Evolutionary conservation across 1,140 invertebrate species (phyloP).

Genomic region (Trachelipus rathkii): DNA sequence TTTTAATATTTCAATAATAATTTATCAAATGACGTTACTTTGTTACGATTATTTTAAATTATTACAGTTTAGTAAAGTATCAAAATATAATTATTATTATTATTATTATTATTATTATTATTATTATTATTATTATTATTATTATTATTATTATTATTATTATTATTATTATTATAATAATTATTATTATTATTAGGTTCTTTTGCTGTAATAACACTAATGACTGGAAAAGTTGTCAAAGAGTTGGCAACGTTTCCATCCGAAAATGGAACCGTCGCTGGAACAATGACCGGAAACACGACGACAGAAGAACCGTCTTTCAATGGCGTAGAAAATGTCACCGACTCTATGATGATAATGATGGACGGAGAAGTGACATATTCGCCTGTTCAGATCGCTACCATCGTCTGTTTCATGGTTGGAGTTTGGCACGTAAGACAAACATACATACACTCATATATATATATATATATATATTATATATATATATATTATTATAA

Average conservation of each 20-base stretch:
- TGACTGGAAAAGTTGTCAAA: constrained; percentile 73
- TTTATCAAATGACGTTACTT: too few species aligned
- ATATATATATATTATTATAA: too few species aligned
- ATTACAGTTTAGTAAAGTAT: too few species aligned
- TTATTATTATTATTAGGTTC: constrained; percentile 60
- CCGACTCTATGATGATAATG: not conserved
- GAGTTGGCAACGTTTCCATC: constrained; percentile 46
- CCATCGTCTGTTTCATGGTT: constrained; percentile 64
- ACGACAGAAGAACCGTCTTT: not conserved
- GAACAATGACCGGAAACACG: not conserved
- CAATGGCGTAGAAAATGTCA: not conserved
- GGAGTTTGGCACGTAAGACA: constrained; percentile 66
- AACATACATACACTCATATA: constrained; percentile 57
- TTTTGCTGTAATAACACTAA: constrained; percentile 81
- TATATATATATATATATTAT: too few species aligned
- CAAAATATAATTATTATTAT: not conserved
- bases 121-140: too few species aligned
- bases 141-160: too few species aligned
- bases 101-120: too few species aligned
- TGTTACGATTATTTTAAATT: too few species aligned
- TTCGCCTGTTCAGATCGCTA: constrained; percentile 63
- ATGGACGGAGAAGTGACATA: constrained; percentile 49
- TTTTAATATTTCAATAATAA: too few species aligned
- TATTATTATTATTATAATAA: too few species aligned
- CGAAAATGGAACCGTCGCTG: not conserved